Evolutionary conservation across 2,113 vertebrate species (phyloP), one percentile per base, ranked within the genome.

Genomic region (Lucifuga dentata): DNA sequence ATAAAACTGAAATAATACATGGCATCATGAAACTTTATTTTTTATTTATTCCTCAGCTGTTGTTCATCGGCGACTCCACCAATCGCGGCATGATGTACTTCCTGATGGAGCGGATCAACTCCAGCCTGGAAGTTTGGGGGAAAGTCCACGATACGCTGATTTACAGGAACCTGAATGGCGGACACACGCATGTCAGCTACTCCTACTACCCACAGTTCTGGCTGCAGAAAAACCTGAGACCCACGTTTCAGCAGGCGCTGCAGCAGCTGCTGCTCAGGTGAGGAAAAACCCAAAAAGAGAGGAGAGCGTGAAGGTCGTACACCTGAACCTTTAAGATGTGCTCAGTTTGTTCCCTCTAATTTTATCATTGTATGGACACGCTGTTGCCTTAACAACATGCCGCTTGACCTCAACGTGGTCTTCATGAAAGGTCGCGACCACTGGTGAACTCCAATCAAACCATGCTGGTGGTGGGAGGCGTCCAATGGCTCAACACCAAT

Each of bases 81-180:
- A 98, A 98, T 85, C 94, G 97, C 26, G 97, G 97, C 12, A 97
- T 99, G 90, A 99, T 98, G 97, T 98, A 95, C 79, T 98, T 97
- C 79, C 89, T 99, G 69, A 94, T 97, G 78, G 95, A 98, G 90
- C 91, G 94, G 72, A 90, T 96, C 35, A 99, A 99, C 76, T 90
- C 92, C 71, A 97, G 94, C 0, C 93, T 98, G 72, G 92, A 95
- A 70, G 94, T 94, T 65, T 97, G 97, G 97, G 94, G 94, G 70
- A 96, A 96, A 70, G 92, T 93, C 36, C 97, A 99, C 11, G 88
- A 95, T 63, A 88, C 92, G 53, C 94, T 96, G 80, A 73, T 93
- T 58, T 97, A 97, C 68, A 71, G 86, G 56, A 92, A 96, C 59
- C 88, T 99, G 86, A 98, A 99, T 6, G 80, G 88, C 5, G 93